These are phyloP conservation scores for Xestia sexstrigata DNA, from an alignment of 2,888 invertebrate genomes.

Conservation along the genomic window DNA sequence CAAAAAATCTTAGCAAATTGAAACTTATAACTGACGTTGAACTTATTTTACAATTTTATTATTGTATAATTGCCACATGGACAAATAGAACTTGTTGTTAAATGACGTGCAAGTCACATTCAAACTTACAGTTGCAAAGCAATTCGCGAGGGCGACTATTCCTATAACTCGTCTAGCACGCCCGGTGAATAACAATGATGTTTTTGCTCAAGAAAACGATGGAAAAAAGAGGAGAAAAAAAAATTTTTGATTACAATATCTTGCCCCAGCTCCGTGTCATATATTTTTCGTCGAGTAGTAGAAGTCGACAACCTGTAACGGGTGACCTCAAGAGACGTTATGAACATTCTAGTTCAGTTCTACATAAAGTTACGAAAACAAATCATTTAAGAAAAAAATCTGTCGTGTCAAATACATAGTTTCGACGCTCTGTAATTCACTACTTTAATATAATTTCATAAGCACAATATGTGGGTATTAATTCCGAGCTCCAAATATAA, in stretches of 20 bases:
- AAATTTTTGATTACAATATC: neutral
- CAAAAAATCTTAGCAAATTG: neutral
- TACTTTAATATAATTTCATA: constrained; percentile 18
- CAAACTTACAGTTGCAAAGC: neutral
- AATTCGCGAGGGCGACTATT: neutral
- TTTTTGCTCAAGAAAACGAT: neutral
- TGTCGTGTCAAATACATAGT: neutral
- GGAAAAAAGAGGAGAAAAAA: neutral
- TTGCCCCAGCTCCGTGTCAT: neutral
- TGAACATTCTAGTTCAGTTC: no score
- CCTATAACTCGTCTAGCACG: neutral
- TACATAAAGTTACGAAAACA: neutral
- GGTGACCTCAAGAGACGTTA: neutral
- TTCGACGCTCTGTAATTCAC: neutral
- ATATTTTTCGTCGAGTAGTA: neutral
- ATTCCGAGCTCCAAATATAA: constrained; percentile 15
- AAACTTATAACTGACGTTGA: neutral
- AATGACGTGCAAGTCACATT: neutral
- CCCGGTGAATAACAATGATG: neutral
- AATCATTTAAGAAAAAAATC: neutral
- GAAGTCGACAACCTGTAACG: neutral
- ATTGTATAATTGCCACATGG: neutral
- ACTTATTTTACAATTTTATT: neutral
- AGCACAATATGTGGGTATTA: constrained; percentile 11
- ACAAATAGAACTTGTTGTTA: neutral